A percentile compares a stretch with the other conserved stretches of the same genome.
Evolutionary conservation across 2,113 vertebrate species (phyloP).

Genomic region (Cervus canadensis): DNA sequence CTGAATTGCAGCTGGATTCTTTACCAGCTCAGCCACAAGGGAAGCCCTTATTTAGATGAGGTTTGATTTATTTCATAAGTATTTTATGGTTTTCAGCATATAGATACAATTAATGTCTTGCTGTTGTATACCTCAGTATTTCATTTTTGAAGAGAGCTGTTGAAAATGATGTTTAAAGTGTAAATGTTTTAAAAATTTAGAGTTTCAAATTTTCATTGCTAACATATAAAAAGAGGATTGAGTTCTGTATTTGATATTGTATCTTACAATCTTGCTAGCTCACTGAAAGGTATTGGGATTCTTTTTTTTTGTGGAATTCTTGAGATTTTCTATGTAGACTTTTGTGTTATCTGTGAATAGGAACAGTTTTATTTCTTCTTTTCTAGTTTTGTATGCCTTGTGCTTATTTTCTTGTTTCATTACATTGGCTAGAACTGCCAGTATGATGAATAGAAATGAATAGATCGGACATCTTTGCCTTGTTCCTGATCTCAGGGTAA

Average conservation of each 20-base stretch:
- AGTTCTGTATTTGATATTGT: neutral
- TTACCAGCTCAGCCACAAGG: neutral
- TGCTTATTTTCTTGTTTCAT: neutral
- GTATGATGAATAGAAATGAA: neutral
- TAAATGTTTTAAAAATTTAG: neutral
- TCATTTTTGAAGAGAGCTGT: neutral
- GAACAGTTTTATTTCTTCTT: neutral
- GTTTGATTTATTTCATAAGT: neutral
- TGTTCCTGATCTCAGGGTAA: neutral
- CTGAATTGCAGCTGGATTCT: neutral
- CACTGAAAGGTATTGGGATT: neutral
- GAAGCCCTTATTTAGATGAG: neutral
- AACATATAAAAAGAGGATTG: neutral
- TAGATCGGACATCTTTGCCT: neutral
- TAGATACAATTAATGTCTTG: neutral
- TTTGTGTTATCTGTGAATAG: neutral
- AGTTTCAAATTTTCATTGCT: neutral
- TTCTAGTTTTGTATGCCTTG: neutral
- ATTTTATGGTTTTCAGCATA: neutral
- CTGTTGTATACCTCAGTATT: neutral
- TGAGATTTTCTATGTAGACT: neutral
- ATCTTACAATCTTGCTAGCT: neutral
- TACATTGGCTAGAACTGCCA: neutral
- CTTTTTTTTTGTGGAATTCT: neutral
- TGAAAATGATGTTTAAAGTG: neutral